Conservation (phyloP, 1,140 invertebrate genomes). For the Drosophila prosaltans region DNA sequence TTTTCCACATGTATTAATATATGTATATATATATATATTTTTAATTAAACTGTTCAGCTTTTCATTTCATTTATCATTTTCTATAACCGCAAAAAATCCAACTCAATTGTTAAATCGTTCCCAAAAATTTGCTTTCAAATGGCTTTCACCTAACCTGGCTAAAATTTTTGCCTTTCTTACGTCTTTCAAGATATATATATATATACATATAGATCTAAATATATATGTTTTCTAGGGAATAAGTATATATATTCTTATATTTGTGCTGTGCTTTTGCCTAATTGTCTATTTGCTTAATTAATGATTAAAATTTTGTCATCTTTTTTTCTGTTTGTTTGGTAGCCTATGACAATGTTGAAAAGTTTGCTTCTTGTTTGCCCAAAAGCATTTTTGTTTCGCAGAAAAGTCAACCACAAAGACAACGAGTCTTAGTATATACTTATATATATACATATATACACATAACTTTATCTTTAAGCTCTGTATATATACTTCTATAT, state of each 20-base stretch:
- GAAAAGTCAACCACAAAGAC: constrained; percentile 33
- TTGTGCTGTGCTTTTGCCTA: constrained; percentile 5
- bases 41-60: constrained; percentile 16
- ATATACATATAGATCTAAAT: not conserved
- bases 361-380: constrained; percentile 34
- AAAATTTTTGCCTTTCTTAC: not conserved
- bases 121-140: constrained; percentile 6
- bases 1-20: not conserved
- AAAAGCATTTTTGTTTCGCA: not conserved
- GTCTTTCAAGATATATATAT: not conserved
- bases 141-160: not conserved
- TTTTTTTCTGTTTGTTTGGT: constrained; percentile 15
- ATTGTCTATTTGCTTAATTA: constrained; percentile 18
- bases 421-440: not conserved
- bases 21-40: not conserved
- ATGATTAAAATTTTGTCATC: constrained; percentile 12
- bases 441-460: not conserved
- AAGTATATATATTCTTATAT: constrained; percentile 1
- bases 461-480: not conserved
- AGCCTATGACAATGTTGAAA: constrained; percentile 52
- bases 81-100: not conserved
- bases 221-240: not conserved
- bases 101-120: constrained; percentile 1
- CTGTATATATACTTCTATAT: constrained; percentile 21
- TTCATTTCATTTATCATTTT: not conserved